Evolutionary conservation across 2,113 vertebrate species (phyloP), one percentile per base, ranked within the genome.

Genomic region (Tamias sibiricus): DNA sequence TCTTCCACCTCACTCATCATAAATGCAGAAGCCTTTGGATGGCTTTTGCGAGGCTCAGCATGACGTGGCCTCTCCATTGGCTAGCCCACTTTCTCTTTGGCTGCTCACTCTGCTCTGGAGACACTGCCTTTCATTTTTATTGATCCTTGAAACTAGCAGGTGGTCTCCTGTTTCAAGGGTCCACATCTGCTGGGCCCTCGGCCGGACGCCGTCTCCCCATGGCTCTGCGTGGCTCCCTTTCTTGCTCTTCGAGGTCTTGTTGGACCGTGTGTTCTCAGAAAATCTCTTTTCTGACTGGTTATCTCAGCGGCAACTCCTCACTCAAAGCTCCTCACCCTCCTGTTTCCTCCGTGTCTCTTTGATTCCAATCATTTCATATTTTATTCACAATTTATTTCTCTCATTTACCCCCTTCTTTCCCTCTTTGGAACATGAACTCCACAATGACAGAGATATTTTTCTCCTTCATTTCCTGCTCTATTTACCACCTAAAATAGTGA

Each of bases 31-130:
- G 40, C 10, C 49, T 35, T 52, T 30, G 1, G 2, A 10, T 32
- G 30, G 40, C 22, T 68, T 81, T 12, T 3, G 1, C 10, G 8
- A 57, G 42, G 20, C n/a, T 75, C 57, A 8, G 1, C 3, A 8
- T 1, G 4, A 47, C n/a, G 12, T 10, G 17, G 8, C 7, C 22
- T 26, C 37, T 22, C n/a, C 79, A 0, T 0, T 0, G 24, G 28
- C 26, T 17, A 2, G 1, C 0, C n/a, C 57, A 2, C 28, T 68
- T 35, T 26, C 9, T 76, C 40, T 40, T 57, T 35, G 30, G 2
- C 11, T 62, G 24, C 44, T 77, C 28, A 1, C 16, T 30, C 1
- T 9, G 7, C 37, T 40, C 22, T 26, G 77, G 37, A 32, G 44
- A 19, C 14, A 8, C 24, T 13, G 49, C 49, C 49, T 52, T 20